These are phyloP conservation scores for Drosophila tani DNA, from an alignment of 1,140 invertebrate genomes.

Conservation along the genomic window DNA sequence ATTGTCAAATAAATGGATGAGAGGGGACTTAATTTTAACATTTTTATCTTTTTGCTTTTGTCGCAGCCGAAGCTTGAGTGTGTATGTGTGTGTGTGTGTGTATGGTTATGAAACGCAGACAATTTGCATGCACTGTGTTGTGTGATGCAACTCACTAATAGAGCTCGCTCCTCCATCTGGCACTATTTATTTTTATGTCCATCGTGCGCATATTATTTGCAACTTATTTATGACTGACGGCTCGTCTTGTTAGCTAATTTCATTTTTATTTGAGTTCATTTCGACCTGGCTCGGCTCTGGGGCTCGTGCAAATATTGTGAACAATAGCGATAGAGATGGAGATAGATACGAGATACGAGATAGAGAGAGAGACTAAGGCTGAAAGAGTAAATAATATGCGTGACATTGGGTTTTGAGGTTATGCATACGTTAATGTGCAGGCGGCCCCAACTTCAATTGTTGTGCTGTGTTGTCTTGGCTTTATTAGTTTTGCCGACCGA, in stretches of 20 bases:
- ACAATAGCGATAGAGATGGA: constrained; percentile 39
- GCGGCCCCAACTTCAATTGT: constrained; percentile 56
- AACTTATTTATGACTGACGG: constrained; percentile 72
- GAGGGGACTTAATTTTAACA: constrained; percentile 1
- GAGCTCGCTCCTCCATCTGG: constrained; percentile 54
- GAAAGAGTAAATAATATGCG: constrained; percentile 72
- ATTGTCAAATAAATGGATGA: constrained; percentile 36
- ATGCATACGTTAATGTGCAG: constrained; percentile 68
- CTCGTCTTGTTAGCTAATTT: constrained; percentile 67
- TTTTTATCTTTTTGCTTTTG: constrained; percentile 5
- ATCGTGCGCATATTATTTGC: constrained; percentile 66
- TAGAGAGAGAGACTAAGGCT: constrained; percentile 42
- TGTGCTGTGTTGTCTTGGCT: constrained; percentile 31
- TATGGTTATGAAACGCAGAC: constrained; percentile 48
- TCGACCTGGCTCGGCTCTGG: not conserved
- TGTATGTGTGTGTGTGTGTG: not conserved
- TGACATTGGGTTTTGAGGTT: constrained; percentile 80
- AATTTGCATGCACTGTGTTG: constrained; percentile 62
- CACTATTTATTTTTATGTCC: constrained; percentile 66
- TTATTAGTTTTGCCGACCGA: constrained; percentile 41
- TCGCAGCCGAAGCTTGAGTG: not conserved
- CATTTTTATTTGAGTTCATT: constrained; percentile 44
- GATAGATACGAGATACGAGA: constrained; percentile 6
- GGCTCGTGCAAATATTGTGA: constrained; percentile 37
- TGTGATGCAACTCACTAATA: constrained; percentile 57